phyloP scores from a whole-genome alignment of 2,888 invertebrate genomes.

The Elaeidobius kamerunicus region DNA sequence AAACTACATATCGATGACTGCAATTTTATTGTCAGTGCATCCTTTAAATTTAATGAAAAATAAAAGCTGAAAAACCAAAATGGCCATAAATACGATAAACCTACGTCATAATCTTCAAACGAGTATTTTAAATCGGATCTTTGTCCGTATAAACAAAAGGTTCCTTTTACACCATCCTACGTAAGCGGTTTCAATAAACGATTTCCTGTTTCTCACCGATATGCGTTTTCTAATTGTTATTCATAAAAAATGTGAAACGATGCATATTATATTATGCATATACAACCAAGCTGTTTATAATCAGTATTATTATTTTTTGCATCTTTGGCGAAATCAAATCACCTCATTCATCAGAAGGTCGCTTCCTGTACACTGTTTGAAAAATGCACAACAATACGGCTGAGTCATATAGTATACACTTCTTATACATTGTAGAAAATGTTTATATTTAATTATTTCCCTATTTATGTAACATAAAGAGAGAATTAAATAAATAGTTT shows the following conservation, averaged over 20 bases:
- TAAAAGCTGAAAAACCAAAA: no score
- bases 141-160: no score
- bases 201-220: constrained; percentile 12
- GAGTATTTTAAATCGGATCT: no score
- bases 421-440: no score
- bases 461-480: no score
- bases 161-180: not conserved
- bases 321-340: constrained; percentile 4
- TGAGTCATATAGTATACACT: not conserved
- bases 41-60: no score
- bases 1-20: no score
- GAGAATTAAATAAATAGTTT: no score
- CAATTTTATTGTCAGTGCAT: no score
- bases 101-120: no score
- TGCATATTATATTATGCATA: constrained; percentile 6
- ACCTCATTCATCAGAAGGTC: constrained; percentile 7
- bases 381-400: not conserved
- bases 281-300: not conserved
- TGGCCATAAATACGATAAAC: no score
- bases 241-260: constrained; percentile 4
- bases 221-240: constrained; percentile 8
- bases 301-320: constrained; percentile 2
- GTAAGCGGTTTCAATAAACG: constrained; percentile 8
- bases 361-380: constrained; percentile 6
- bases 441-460: no score